Percentiles rank a stretch among this genome's conserved stretches.
These are phyloP conservation scores for Neelides sp. DNA, from an alignment of 1,140 invertebrate genomes.

Conservation along the genomic window DNA sequence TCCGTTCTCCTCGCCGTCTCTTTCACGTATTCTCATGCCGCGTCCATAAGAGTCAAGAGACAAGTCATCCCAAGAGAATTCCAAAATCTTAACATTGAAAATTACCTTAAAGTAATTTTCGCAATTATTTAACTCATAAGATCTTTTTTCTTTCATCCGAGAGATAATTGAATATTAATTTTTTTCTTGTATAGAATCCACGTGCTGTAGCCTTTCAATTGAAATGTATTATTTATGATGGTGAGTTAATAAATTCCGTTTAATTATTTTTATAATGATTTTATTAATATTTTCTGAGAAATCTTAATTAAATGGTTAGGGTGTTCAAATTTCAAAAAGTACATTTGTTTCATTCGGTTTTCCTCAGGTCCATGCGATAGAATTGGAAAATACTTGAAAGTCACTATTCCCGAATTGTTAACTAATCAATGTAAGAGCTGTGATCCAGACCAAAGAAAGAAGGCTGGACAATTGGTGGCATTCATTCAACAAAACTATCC, in stretches of 20 bases:
- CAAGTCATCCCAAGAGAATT: conserved; percentile 28
- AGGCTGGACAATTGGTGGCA: conserved; percentile 18
- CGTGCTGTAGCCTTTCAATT: conserved; percentile 28
- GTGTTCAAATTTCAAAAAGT: too few species aligned
- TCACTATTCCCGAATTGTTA: conserved; percentile 29
- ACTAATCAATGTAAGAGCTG: conserved; percentile 28
- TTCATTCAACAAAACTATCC: conserved; percentile 29
- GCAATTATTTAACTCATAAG: background rate
- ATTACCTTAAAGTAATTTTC: conserved; percentile 25
- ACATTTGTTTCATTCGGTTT: too few species aligned
- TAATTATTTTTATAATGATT: too few species aligned
- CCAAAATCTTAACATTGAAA: conserved; percentile 30
- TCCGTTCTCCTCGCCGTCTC: conserved; percentile 9
- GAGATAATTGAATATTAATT: background rate
- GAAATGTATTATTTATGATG: conserved; percentile 30
- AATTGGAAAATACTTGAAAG: conserved; percentile 31
- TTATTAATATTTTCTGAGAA: too few species aligned
- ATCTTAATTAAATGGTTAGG: too few species aligned
- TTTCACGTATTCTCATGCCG: conserved; percentile 8
- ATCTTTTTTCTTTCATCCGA: background rate
- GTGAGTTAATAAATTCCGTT: conserved; percentile 7
- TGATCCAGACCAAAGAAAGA: conserved; percentile 20
- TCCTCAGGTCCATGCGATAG: background rate
- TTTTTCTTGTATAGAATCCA: conserved; percentile 21
- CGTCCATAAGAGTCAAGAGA: conserved; percentile 12